These are phyloP conservation scores for Folsomia candida DNA, from an alignment of 2,888 invertebrate genomes.

Conservation along the genomic window DNA sequence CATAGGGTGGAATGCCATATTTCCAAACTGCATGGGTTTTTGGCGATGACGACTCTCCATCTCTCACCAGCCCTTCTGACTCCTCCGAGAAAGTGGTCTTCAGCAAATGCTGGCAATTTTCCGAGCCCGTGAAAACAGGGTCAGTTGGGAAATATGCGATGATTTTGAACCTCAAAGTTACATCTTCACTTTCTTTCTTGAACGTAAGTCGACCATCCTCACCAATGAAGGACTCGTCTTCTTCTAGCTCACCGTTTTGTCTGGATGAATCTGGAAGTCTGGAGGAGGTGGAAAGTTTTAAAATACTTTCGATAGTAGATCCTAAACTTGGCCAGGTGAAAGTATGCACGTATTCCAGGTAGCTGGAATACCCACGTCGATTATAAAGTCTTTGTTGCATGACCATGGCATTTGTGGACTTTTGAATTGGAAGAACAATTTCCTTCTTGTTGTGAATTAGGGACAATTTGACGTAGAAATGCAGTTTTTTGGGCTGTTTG, in stretches of 20 bases:
- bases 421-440: constrained; percentile 38
- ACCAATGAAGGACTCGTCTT: neutral
- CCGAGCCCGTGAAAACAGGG: constrained; percentile 27
- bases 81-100: neutral
- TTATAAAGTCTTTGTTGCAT: constrained; percentile 39
- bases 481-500: constrained; percentile 32
- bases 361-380: constrained; percentile 30
- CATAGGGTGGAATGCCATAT: constrained; percentile 34
- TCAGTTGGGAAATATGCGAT: constrained; percentile 42
- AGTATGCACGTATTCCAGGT: constrained; percentile 38
- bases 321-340: constrained; percentile 40
- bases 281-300: neutral
- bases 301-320: constrained; percentile 30
- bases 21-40: too few relatives aligned
- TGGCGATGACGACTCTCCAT: neutral
- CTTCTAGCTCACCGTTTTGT: neutral
- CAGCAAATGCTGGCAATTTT: constrained; percentile 15
- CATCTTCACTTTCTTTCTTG: constrained; percentile 12
- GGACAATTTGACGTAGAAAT: constrained; percentile 35
- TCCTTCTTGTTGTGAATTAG: constrained; percentile 38
- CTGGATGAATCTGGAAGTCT: neutral
- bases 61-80: neutral
- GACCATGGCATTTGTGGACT: constrained; percentile 35
- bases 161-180: constrained; percentile 37
- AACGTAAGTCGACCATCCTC: neutral